These are phyloP conservation scores for Athalia circularis DNA, from an alignment of 2,888 invertebrate genomes.

Conservation along the genomic window DNA sequence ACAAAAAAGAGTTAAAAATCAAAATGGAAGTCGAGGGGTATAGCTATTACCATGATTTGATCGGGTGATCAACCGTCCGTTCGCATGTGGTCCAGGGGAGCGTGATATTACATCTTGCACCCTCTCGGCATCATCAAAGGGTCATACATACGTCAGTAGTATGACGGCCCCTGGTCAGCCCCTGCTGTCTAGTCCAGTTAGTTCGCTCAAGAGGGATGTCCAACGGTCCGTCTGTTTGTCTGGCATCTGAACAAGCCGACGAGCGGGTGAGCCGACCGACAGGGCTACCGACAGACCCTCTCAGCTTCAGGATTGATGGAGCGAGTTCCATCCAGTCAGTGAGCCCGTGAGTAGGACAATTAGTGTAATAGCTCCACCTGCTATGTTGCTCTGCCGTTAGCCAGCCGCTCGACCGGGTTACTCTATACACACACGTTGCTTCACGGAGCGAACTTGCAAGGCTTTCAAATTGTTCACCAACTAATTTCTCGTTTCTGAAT, in stretches of 20 bases:
- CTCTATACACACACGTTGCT: no score
- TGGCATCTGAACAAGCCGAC: slow-evolving; percentile 18
- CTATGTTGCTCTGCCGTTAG: slow-evolving; percentile 22
- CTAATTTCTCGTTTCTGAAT: slow-evolving; percentile 23
- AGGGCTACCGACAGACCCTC: slow-evolving; percentile 44
- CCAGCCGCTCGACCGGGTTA: not conserved
- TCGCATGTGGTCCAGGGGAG: not conserved
- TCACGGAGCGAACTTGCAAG: not conserved
- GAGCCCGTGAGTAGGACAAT: slow-evolving; percentile 42
- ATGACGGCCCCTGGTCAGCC: slow-evolving; percentile 33
- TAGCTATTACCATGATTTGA: not conserved
- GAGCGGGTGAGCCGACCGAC: slow-evolving; percentile 33
- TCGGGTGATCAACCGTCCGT: slow-evolving; percentile 14
- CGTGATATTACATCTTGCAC: slow-evolving; percentile 33
- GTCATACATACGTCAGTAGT: slow-evolving; percentile 31
- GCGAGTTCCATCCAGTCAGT: slow-evolving; percentile 42
- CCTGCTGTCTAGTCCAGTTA: slow-evolving; percentile 29
- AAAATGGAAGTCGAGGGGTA: slow-evolving; percentile 1
- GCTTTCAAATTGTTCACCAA: slow-evolving; percentile 29
- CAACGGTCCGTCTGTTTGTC: slow-evolving; percentile 25
- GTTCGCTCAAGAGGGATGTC: slow-evolving; percentile 40
- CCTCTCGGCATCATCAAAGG: slow-evolving; percentile 20
- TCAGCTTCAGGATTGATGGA: slow-evolving; percentile 42
- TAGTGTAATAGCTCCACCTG: slow-evolving; percentile 44
- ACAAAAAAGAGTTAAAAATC: not conserved